Evolutionary conservation across 2,888 invertebrate species (phyloP), one percentile per base, ranked within the genome.

Genomic region (Coremacera marginata): DNA sequence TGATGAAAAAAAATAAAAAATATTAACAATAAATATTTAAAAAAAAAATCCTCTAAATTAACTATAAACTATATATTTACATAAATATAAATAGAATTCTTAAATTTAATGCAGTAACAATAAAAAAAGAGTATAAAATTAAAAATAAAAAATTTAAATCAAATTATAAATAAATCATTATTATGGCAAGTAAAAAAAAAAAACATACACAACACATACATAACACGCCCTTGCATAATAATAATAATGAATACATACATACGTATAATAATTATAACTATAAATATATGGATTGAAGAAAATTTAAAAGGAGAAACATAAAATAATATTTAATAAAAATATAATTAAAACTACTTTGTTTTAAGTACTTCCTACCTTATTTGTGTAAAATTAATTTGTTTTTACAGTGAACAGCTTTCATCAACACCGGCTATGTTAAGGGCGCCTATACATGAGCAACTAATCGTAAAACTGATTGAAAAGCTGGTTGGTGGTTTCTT

Each of bases 41-140:
- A 76, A 60, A 70, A 34, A 55, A 76, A 51, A 60, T 27, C 3
- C 25, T 65, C 68, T 31, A 25, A 57, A 78, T 77, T 77, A 74
- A 77, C 68, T 73, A 79, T 79, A 75, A 78, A 81, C 76, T 79
- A 80, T 78, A 80, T 81, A 79, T 81, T 78, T 81, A 80, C 78
- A 81, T 78, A 77, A 75, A 77, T 74, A 76, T 76, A 77, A 77
- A 74, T 78, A 55, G 25, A 72, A 44, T 25, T 77, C 75, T 78
- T 75, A 74, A 44, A 78, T 79, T 78, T 80, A 79, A 81, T 79
- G 75, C 80, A 81, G 77, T 79, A 80, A 80, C 78, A 79, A 78
- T 77, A 80, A 80, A 78, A 80, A 80, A 77, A 31, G 77, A 79
- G 78, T 78, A 78, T 77, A 16, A 51, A 65, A 52, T 25, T 77